phyloP scores from a whole-genome alignment of 2,113 vertebrate genomes.

The Amphiprion ocellaris region DNA sequence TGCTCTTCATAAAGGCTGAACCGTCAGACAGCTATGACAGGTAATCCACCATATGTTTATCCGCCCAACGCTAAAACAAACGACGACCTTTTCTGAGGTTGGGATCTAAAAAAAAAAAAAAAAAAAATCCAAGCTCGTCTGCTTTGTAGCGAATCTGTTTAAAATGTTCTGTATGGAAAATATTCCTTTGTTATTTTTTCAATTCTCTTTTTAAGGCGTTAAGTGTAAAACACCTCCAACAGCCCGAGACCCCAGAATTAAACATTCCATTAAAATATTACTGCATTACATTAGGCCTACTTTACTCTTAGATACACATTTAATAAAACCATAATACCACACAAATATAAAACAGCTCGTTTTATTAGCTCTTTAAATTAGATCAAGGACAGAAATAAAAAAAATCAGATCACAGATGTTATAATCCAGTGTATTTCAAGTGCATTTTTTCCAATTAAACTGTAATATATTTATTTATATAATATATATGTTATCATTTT shows the following conservation, averaged over 20 bases:
- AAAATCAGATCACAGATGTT: conserved; percentile 97
- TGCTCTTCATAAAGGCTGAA: neutral
- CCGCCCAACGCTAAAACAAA: neutral
- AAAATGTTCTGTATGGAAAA: neutral
- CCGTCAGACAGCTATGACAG: neutral
- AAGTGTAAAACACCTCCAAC: neutral
- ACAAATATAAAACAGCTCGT: conserved; percentile 90
- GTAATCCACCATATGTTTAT: neutral
- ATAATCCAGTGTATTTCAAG: conserved; percentile 99
- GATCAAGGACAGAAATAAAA: conserved; percentile 95
- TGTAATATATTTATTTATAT: conserved; percentile 85
- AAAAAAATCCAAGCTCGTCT: neutral
- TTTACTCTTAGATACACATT: conserved; percentile 42
- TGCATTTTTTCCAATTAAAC: conserved; percentile 97
- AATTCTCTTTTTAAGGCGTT: neutral
- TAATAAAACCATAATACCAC: conserved; percentile 84
- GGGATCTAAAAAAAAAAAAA: neutral
- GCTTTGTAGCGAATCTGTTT: neutral
- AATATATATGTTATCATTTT: conserved; percentile 89
- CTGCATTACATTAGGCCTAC: conserved; percentile 15
- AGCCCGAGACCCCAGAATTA: neutral
- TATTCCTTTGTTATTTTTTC: neutral
- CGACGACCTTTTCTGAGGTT: neutral
- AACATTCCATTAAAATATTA: neutral
- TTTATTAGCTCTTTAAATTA: conserved; percentile 99